Evolutionary conservation across 2,113 vertebrate genomes (phyloP), one percentile per base, ranked within the genome.

Genomic region (Puntigrus tetrazona): DNA sequence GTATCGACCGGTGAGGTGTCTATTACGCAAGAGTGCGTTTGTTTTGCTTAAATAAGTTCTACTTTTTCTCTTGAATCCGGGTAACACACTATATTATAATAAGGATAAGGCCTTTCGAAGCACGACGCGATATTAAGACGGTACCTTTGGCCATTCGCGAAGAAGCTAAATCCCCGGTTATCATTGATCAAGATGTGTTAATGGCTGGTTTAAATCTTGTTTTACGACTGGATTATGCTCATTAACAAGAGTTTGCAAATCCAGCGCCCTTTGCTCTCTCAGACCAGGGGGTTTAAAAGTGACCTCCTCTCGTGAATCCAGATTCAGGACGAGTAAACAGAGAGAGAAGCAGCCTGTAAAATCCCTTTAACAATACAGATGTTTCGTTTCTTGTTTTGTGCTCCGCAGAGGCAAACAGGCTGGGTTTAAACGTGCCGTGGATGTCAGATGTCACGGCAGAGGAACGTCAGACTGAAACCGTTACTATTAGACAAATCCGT

Each of bases 201-300:
- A 92, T 89, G 11, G 63, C 82, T 76, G 85, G 86, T 92, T 91
- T 77, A 87, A 81, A 84, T 88, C 88, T 75, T 79, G 55, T 91
- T 91, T 81, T 69, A 87, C 84, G 81, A 81, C 22, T 84, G 91
- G 92, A 90, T 90, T 88, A 85, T 78, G 83, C 82, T 87, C 87
- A 89, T 85, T 80, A 87, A 90, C 89, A 91, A 86, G 84, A 82
- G 76, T 77, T 87, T 78, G 78, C 78, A 80, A 86, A 67, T 79
- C 55, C 86, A 87, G 87, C 90, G 85, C 80, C 86, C 91, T 89
- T 88, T 72, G 87, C 89, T 65, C 77, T 61, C 45, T 50, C 45
- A 85, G 84, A 79, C 88, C 89, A 85, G 81, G 82, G 29, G 88
- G 88, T 91, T 93, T 90, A 91, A 81, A 82, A 81, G 84, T 83